Percentiles rank a stretch among this genome's conserved stretches.
phyloP scores from a whole-genome alignment of 1,140 invertebrate genomes.

The Brachionus sp. region DNA sequence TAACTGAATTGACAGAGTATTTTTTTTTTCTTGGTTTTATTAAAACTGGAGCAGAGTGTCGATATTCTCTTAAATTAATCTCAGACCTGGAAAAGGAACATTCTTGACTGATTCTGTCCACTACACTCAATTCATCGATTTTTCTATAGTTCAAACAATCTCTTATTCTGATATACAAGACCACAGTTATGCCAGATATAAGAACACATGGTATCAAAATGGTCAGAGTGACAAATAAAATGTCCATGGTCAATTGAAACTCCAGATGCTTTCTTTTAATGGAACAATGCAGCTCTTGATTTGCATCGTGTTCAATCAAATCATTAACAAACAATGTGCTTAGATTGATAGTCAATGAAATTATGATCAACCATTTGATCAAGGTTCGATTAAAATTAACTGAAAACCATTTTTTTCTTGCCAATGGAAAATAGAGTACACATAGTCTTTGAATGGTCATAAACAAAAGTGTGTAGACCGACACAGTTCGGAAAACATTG shows the following conservation, averaged over 20 bases:
- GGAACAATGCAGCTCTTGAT: neutral
- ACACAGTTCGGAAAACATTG: neutral
- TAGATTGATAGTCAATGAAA: neutral
- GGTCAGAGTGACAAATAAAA: neutral
- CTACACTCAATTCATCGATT: neutral
- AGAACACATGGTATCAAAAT: neutral
- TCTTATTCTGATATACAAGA: neutral
- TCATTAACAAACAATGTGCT: conserved; percentile 1
- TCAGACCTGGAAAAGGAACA: neutral
- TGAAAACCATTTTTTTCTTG: conserved; percentile 11
- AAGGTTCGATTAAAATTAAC: neutral
- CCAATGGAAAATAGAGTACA: conserved; percentile 11
- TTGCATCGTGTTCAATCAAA: neutral
- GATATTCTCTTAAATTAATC: neutral
- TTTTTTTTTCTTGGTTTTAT: neutral
- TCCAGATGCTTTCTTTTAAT: neutral
- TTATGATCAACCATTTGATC: neutral
- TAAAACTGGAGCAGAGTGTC: neutral
- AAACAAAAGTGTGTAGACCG: neutral
- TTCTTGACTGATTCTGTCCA: neutral
- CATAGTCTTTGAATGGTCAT: conserved; percentile 21
- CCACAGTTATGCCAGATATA: neutral
- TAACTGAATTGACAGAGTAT: neutral
- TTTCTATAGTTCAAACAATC: neutral
- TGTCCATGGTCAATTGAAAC: neutral